phyloP scores from a whole-genome alignment of 2,113 vertebrate species.

The Candoia aspera region DNA sequence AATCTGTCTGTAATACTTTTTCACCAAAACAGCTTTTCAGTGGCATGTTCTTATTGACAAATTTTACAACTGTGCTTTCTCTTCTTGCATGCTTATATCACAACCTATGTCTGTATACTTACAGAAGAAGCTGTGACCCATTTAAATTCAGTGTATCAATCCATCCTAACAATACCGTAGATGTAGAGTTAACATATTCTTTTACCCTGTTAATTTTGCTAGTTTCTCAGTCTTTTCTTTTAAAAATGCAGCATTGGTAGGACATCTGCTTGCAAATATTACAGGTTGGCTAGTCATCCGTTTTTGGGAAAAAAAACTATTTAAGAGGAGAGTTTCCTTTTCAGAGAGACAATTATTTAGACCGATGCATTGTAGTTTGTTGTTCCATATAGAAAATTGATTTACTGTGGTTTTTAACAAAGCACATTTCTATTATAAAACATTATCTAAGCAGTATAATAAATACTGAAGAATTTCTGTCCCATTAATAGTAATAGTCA shows the following conservation, averaged over 20 bases:
- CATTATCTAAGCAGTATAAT: constrained; percentile 31
- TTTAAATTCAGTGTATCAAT: not conserved
- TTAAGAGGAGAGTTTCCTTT: constrained; percentile 15
- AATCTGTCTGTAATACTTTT: not conserved
- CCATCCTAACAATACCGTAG: constrained; percentile 9
- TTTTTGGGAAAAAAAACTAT: not conserved
- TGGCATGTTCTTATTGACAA: not conserved
- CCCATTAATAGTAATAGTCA: constrained; percentile 46
- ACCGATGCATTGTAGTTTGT: constrained; percentile 35
- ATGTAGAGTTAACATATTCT: constrained; percentile 36
- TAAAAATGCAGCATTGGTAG: constrained; percentile 12
- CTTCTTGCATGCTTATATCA: not conserved
- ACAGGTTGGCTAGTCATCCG: constrained; percentile 31
- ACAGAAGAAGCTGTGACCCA: not conserved
- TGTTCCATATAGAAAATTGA: constrained; percentile 47
- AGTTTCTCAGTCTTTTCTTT: not conserved
- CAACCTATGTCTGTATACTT: not conserved
- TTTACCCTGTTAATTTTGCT: constrained; percentile 23
- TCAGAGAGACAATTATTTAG: constrained; percentile 35
- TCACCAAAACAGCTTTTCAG: not conserved
- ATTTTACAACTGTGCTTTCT: not conserved
- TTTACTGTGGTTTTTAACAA: constrained; percentile 43
- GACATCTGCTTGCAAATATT: constrained; percentile 41
- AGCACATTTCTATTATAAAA: constrained; percentile 50
- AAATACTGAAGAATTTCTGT: constrained; percentile 42